Base-by-base conservation (phyloP, 2,797 vertebrate species). In the Podargus strigoides region DNA sequence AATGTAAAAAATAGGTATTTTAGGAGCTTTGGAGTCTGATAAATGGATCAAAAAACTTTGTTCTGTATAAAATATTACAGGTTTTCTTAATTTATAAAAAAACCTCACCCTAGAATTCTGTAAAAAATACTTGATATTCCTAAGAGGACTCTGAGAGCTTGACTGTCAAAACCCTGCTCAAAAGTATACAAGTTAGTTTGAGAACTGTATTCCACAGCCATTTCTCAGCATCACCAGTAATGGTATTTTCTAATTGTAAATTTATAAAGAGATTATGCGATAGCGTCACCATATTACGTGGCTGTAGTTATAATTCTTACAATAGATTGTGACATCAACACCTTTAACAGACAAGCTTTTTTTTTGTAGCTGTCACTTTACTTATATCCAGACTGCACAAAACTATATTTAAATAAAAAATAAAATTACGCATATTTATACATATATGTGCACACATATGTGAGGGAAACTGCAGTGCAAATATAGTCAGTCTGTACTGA, bases 261-360 rank as follows among this genome's bases (percentile, higher is more conserved):
- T 56, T 58, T 49, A 34, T 47, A 14, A 58, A 64, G 16, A 62
- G 10, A 32, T 83, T 26, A 24, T 24, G 21, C 21, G 27, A 37
- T 12, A 42, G 9, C 21, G 11, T 27, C 28, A 50, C 8, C 22
- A 16, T 66, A 21, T 47, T 30, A 28, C 0, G 0, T 30, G 52
- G 24, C 24, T 85, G 7, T 36, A 47, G 42, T 28, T 89, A n/a
- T 10, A 93, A 52, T 56, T 67, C 21, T 55, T 66, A 37, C 30
- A 24, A 23, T 22, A 50, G 46, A 15, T 18, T 22, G 36, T 47
- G 60, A 23, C 36, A 77, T 2, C 14, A 7, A 60, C 30, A n/a
- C 10, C 39, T 89, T 50, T 55, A 50, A 27, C 6, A 59, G 44
- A 9, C 27, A 72, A 67, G 1, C 39, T 75, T 72, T 49, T 75